A percentile compares a stretch with the other conserved stretches of the same genome.
Evolutionary conservation across 2,113 vertebrate genomes (phyloP).

Genomic region (Malurus melanocephalus): DNA sequence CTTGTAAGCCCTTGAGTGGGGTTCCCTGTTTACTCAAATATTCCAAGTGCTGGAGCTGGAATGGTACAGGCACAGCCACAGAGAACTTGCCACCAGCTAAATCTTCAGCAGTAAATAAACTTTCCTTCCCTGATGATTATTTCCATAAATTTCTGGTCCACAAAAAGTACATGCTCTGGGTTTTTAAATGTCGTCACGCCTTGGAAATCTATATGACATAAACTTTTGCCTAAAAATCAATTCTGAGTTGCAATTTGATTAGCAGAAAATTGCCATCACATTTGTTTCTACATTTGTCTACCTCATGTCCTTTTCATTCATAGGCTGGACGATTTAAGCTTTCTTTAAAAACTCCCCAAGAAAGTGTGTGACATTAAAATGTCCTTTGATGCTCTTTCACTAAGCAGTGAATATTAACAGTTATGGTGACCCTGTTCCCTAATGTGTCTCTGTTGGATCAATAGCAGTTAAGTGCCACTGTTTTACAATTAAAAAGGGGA

Average conservation of each 20-base stretch:
- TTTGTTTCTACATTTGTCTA: constrained; percentile 93
- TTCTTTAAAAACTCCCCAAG: constrained; percentile 94
- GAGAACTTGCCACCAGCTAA: not conserved
- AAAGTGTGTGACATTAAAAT: constrained; percentile 99
- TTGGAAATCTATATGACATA: constrained; percentile 85
- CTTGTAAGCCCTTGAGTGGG: not conserved
- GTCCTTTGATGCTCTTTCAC: constrained; percentile 98
- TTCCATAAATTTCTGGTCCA: constrained; percentile 48
- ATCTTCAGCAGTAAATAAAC: constrained; percentile 57
- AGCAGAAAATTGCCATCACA: constrained; percentile 90
- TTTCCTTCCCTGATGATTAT: constrained; percentile 10
- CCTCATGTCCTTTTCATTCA: constrained; percentile 95
- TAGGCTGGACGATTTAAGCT: constrained; percentile 88
- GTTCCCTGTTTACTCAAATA: not conserved
- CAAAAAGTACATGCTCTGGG: constrained; percentile 73
- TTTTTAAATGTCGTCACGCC: constrained; percentile 84
- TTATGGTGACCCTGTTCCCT: constrained; percentile 97
- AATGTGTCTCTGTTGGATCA: constrained; percentile 95
- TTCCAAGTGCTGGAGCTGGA: not conserved
- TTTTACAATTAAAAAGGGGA: constrained; percentile 97
- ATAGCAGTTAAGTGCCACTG: constrained; percentile 98
- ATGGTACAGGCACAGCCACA: not conserved
- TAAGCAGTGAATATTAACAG: constrained; percentile 97
- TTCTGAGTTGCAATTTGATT: constrained; percentile 90
- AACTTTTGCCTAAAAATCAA: constrained; percentile 91